Percentiles rank a stretch among this genome's conserved stretches.
These are phyloP conservation scores for Cancer borealis DNA, from an alignment of 2,888 invertebrate species.

Conservation along the genomic window DNA sequence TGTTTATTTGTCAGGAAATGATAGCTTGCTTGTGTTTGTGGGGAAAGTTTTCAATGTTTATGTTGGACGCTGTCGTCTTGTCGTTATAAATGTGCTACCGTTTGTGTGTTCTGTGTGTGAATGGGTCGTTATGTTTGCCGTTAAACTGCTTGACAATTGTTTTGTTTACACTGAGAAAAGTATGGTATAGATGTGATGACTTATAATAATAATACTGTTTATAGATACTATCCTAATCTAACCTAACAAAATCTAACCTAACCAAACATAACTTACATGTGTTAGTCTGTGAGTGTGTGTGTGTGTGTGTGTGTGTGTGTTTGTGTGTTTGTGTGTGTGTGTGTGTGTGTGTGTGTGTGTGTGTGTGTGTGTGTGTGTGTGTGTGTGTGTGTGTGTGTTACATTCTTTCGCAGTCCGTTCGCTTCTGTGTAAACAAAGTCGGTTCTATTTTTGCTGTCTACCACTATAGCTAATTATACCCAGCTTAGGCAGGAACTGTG, in stretches of 20 bases:
- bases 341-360: conserved; percentile 3
- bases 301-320: too few relatives aligned
- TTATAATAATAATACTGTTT: too few relatives aligned
- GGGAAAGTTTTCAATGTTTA: neutral
- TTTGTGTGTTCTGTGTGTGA: neutral
- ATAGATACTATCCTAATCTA: too few relatives aligned
- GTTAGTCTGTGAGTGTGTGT: too few relatives aligned
- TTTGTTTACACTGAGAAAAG: neutral
- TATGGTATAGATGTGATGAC: too few relatives aligned
- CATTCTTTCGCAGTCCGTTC: neutral
- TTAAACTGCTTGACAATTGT: neutral
- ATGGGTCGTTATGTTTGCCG: neutral
- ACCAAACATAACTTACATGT: too few relatives aligned
- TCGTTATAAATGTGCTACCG: neutral
- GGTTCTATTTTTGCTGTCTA: neutral
- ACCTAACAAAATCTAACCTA: too few relatives aligned
- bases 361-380: neutral
- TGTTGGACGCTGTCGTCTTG: neutral
- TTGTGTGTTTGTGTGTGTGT: conserved; percentile 20
- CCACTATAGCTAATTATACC: conserved; percentile 6
- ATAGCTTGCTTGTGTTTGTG: conserved; percentile 20
- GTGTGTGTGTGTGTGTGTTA: neutral
- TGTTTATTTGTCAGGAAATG: neutral
- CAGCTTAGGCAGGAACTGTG: neutral
- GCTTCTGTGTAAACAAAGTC: neutral